Evolutionary conservation across 1,140 invertebrate genomes (phyloP).

Genomic region (Wasmannia auropunctata): DNA sequence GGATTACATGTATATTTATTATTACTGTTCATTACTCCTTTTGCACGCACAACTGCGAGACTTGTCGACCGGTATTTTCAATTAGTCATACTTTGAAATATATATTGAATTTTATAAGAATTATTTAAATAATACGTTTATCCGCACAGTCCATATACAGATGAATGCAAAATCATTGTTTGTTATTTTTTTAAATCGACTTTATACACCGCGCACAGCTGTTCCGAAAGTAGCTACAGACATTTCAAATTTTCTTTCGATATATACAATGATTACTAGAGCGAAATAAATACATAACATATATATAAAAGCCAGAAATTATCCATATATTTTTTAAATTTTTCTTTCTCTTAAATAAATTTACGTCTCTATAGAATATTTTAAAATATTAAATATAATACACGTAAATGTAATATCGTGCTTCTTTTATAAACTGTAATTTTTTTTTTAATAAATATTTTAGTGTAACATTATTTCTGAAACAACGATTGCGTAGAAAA

Average conservation of each 20-base stretch:
- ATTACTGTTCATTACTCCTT: background rate
- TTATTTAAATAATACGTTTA: background rate
- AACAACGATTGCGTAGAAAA: no score
- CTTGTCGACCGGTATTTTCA: background rate
- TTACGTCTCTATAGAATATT: no score
- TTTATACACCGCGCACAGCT: background rate
- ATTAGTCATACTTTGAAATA: background rate
- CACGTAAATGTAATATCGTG: no score
- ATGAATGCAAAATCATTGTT: background rate
- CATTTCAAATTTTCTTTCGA: background rate
- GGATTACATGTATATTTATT: conserved; percentile 5
- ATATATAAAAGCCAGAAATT: background rate
- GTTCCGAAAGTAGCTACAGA: background rate
- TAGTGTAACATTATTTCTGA: no score
- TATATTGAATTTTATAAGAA: background rate
- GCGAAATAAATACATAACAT: no score
- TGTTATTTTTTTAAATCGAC: background rate
- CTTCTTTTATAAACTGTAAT: no score
- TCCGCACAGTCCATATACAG: background rate
- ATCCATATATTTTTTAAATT: background rate
- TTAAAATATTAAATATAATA: background rate
- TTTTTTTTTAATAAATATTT: no score
- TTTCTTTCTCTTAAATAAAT: no score
- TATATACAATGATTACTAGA: background rate
- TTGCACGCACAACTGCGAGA: background rate